Evolutionary conservation across 2,113 vertebrate species (phyloP).

Genomic region (Pterocles gutturalis): DNA sequence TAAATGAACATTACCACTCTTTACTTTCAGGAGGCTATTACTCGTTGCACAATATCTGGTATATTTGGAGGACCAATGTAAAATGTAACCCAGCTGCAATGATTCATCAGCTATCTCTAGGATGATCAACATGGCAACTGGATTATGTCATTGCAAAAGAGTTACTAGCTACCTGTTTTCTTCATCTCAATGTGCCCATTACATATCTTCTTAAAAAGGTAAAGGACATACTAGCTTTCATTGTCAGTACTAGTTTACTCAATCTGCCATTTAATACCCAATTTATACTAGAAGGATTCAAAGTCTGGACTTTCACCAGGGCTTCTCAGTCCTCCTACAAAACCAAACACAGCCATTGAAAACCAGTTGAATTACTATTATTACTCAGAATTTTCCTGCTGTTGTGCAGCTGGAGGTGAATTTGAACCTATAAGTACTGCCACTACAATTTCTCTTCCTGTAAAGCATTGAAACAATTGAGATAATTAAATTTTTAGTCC

Average conservation of each 20-base stretch:
- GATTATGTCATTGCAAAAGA: neutral
- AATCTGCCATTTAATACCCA: neutral
- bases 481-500: neutral
- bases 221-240: neutral
- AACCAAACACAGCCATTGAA: neutral
- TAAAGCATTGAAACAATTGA: neutral
- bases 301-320: neutral
- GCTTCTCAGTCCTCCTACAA: neutral
- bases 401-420: neutral
- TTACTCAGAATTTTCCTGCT: neutral
- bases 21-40: neutral
- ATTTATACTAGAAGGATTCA: neutral
- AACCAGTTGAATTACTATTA: neutral
- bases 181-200: neutral
- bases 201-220: neutral
- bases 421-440: neutral
- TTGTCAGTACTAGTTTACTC: neutral
- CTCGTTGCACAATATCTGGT: neutral
- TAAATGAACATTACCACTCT: neutral
- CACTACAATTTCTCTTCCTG: neutral
- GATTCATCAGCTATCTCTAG: neutral
- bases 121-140: neutral
- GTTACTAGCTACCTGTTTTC: neutral
- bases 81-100: neutral
- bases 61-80: neutral